Evolutionary conservation across 2,797 vertebrate species (phyloP).

Genomic region (Podarcis siculus): DNA sequence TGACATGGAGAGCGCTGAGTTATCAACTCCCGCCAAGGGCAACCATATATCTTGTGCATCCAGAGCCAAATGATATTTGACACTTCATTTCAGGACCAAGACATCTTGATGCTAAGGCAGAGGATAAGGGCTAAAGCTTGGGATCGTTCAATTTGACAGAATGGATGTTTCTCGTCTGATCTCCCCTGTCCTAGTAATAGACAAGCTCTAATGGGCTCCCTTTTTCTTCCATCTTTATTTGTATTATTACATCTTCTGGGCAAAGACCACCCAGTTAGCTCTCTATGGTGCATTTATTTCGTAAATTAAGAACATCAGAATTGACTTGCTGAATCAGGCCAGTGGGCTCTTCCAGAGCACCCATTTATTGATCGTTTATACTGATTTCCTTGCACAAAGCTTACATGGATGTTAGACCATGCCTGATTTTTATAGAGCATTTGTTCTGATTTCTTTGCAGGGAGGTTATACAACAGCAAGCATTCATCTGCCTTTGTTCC

Average conservation of each 20-base stretch:
- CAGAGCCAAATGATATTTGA: slow-evolving; percentile 79
- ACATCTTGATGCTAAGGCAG: slow-evolving; percentile 69
- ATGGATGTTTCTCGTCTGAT: slow-evolving; percentile 57
- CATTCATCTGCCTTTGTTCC: no score
- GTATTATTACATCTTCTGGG: slow-evolving; percentile 51
- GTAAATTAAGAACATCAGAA: neutral
- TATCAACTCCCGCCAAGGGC: slow-evolving; percentile 77
- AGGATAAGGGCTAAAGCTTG: slow-evolving; percentile 51
- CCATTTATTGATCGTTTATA: neutral
- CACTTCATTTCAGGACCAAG: slow-evolving; percentile 78
- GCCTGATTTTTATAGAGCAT: no score
- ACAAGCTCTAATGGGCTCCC: slow-evolving; percentile 50
- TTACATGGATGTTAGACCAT: no score
- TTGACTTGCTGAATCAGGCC: neutral
- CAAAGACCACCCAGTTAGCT: slow-evolving; percentile 61
- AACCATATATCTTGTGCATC: slow-evolving; percentile 72
- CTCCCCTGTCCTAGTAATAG: slow-evolving; percentile 54
- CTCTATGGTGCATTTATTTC: slow-evolving; percentile 18
- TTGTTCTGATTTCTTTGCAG: no score
- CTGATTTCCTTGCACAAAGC: no score
- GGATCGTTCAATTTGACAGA: slow-evolving; percentile 38
- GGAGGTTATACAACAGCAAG: no score
- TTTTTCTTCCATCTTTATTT: slow-evolving; percentile 23
- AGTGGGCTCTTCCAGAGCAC: neutral
- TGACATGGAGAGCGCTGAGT: slow-evolving; percentile 68